phyloP scores from a whole-genome alignment of 2,888 invertebrate genomes.

The Caenorhabditis uteleia region DNA sequence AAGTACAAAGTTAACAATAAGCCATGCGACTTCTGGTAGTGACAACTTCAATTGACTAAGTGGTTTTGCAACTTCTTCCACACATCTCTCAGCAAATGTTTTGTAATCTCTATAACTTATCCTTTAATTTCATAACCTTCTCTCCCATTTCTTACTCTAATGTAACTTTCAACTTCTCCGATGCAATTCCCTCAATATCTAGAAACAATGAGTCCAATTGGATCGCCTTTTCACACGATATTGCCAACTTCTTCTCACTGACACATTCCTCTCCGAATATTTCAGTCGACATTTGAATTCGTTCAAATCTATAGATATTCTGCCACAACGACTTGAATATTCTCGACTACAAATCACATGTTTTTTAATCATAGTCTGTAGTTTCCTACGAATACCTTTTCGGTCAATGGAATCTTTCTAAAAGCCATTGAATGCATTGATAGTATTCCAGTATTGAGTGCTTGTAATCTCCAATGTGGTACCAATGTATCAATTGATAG shows the following conservation, averaged over 20 bases:
- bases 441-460: constrained; percentile 15
- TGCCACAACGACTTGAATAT: constrained; percentile 33
- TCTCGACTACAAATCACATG: too few species aligned
- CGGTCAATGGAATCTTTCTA: constrained; percentile 15
- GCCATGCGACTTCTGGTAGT: constrained; percentile 19
- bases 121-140: too few species aligned
- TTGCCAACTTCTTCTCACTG: constrained; percentile 26
- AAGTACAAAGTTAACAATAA: constrained; percentile 21
- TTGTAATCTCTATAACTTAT: constrained; percentile 26
- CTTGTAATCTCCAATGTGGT: constrained; percentile 22
- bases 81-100: constrained; percentile 20
- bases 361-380: too few species aligned
- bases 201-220: constrained; percentile 24
- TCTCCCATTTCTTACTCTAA: constrained; percentile 36
- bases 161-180: constrained; percentile 14
- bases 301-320: constrained; percentile 27
- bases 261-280: constrained; percentile 25
- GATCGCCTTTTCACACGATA: constrained; percentile 20
- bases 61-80: constrained; percentile 29
- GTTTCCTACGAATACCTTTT: too few species aligned
- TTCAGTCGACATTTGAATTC: constrained; percentile 34
- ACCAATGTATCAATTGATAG: constrained; percentile 17
- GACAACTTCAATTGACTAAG: constrained; percentile 23
- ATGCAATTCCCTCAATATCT: constrained; percentile 26
- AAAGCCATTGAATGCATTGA: constrained; percentile 32